Conservation (phyloP, 2,888 invertebrate genomes). For the Drosophila algonquin region DNA sequence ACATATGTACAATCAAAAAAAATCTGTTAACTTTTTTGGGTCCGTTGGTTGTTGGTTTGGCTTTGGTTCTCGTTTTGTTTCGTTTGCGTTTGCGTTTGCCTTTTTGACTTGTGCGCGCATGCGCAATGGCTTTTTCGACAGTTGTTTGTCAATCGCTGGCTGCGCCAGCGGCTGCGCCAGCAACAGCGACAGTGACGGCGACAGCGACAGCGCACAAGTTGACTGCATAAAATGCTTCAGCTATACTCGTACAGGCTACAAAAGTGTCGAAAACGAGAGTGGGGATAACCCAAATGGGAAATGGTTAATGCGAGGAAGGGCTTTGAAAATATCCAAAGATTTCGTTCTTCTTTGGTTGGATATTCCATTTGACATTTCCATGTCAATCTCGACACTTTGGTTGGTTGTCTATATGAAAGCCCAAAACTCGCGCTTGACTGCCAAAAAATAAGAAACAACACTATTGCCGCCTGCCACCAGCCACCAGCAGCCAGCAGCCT, state of each 20-base stretch:
- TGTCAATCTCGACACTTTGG: slow-evolving; percentile 32
- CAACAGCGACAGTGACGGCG: slow-evolving; percentile 33
- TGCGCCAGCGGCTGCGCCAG: slow-evolving; percentile 23
- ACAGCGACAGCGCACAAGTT: slow-evolving; percentile 24
- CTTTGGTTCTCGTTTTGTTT: slow-evolving; percentile 37
- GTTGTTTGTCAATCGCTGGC: slow-evolving; percentile 70
- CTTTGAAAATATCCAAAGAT: too few species aligned
- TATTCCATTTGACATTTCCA: slow-evolving; percentile 1
- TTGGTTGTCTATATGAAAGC: not conserved
- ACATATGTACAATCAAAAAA: slow-evolving; percentile 30
- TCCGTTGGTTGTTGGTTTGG: slow-evolving; percentile 8
- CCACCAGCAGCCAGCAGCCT: not conserved
- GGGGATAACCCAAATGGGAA: not conserved
- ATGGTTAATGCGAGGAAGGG: not conserved
- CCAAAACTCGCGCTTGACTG: slow-evolving; percentile 35
- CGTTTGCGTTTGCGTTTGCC: slow-evolving; percentile 42
- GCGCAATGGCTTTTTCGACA: slow-evolving; percentile 76
- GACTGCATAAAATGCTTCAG: slow-evolving; percentile 33
- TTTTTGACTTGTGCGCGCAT: slow-evolving; percentile 73
- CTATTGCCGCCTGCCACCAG: slow-evolving; percentile 10
- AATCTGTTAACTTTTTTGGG: slow-evolving; percentile 51
- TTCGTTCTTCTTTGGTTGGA: too few species aligned
- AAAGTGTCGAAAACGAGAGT: slow-evolving; percentile 18
- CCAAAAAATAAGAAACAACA: slow-evolving; percentile 51
- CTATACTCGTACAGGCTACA: slow-evolving; percentile 20